phyloP scores from a whole-genome alignment of 2,113 vertebrate species.

The Progne subis region DNA sequence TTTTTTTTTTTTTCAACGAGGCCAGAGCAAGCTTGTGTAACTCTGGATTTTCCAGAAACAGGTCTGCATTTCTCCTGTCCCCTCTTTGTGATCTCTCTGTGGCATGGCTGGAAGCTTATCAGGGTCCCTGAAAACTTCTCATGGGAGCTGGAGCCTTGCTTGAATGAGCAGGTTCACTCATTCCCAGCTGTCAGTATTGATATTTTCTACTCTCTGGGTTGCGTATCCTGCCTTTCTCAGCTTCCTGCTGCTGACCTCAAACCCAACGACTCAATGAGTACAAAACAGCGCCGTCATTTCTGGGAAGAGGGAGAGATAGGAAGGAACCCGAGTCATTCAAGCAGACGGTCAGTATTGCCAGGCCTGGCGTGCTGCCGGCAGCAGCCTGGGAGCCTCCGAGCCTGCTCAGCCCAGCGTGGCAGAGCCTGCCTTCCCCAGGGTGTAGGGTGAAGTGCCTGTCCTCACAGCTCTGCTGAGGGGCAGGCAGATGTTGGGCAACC shows the following conservation, averaged over 20 bases:
- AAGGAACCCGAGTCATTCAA: neutral
- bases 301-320: neutral
- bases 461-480: rapidly evolving
- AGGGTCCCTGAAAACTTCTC: neutral
- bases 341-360: rapidly evolving
- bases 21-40: neutral
- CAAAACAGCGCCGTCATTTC: conserved; percentile 13
- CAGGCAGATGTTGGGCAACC: rapidly evolving
- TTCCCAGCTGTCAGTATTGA: neutral
- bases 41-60: neutral
- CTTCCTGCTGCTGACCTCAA: conserved; percentile 23
- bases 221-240: neutral
- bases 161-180: neutral
- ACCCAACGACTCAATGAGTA: neutral
- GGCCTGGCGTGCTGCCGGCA: neutral
- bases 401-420: rapidly evolving
- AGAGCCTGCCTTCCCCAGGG: neutral
- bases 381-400: neutral
- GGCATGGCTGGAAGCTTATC: neutral
- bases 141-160: neutral
- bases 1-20: neutral
- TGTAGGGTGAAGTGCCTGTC: rapidly evolving
- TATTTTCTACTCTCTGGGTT: neutral
- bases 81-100: neutral
- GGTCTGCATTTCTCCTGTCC: neutral